These are phyloP conservation scores for Larimichthys crocea DNA, from an alignment of 2,113 vertebrate species.

Conservation along the genomic window DNA sequence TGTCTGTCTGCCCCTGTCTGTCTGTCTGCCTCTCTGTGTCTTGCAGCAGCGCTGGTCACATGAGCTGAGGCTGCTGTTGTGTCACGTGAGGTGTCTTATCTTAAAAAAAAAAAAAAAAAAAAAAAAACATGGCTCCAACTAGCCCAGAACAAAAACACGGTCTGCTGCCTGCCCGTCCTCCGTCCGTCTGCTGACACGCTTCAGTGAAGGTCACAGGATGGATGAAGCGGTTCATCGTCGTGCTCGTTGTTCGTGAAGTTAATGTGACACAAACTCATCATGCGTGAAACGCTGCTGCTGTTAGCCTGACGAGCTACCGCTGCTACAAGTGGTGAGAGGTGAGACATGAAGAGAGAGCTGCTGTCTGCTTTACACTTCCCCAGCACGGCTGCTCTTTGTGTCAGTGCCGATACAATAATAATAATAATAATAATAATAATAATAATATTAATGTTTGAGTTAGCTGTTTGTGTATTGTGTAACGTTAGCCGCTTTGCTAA, in stretches of 20 bases:
- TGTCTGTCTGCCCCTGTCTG: no score
- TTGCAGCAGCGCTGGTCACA: constrained; percentile 45
- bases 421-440: no score
- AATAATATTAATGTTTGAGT: not conserved
- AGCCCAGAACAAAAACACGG: constrained; percentile 61
- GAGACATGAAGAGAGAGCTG: constrained; percentile 10
- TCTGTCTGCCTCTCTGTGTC: no score
- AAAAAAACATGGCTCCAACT: constrained; percentile 80
- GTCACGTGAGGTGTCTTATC: constrained; percentile 82
- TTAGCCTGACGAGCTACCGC: constrained; percentile 62
- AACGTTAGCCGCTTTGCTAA: constrained; percentile 15
- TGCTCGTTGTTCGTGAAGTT: not conserved
- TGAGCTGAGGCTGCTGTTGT: constrained; percentile 58
- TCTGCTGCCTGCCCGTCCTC: constrained; percentile 25
- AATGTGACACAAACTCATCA: not conserved
- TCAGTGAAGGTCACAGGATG: constrained; percentile 1
- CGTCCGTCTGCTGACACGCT: constrained; percentile 9
- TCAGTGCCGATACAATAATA: no score
- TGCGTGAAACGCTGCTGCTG: constrained; percentile 28
- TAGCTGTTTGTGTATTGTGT: not conserved
- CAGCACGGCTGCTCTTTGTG: no score
- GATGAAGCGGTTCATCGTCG: not conserved
- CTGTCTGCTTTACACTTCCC: not conserved
- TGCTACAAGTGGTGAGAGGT: constrained; percentile 65
- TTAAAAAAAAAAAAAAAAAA: constrained; percentile 64